Evolutionary conservation across 1,140 invertebrate genomes (phyloP).

Genomic region (Doryteuthis pealeii): DNA sequence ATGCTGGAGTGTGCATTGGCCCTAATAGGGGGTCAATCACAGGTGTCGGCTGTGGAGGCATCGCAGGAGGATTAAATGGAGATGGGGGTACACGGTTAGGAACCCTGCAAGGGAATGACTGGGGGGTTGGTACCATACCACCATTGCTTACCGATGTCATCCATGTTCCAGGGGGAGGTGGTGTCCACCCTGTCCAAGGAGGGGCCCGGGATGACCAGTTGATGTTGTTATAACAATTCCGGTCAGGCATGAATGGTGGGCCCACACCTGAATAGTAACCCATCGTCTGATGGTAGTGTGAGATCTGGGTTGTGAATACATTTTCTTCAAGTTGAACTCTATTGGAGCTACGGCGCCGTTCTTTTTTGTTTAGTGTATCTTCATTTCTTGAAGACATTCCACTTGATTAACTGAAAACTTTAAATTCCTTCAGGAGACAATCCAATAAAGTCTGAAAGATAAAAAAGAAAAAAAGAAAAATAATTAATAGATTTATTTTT

Average conservation of each 20-base stretch:
- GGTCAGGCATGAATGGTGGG: background rate
- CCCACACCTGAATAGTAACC: background rate
- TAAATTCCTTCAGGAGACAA: background rate
- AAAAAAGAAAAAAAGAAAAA: no score
- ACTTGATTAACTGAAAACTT: background rate
- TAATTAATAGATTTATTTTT: no score
- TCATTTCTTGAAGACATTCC: slow-evolving; percentile 14
- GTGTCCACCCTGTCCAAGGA: background rate
- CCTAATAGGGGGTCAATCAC: background rate
- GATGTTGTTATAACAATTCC: slow-evolving; percentile 2
- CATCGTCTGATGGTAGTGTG: slow-evolving; percentile 2
- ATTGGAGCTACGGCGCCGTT: background rate
- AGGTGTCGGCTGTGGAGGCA: background rate
- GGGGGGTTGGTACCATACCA: background rate
- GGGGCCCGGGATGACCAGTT: background rate
- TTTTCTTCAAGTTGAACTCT: background rate
- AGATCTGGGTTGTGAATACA: background rate
- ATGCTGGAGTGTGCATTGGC: background rate
- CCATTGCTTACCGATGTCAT: background rate
- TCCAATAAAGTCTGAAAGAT: no score
- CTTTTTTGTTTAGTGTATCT: background rate
- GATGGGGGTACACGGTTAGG: background rate
- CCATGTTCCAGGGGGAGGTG: background rate
- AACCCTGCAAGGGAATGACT: background rate
- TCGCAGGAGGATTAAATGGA: background rate